Base-by-base conservation (phyloP, 2,888 invertebrate species). In the Hirtodrosophila cameraria region DNA sequence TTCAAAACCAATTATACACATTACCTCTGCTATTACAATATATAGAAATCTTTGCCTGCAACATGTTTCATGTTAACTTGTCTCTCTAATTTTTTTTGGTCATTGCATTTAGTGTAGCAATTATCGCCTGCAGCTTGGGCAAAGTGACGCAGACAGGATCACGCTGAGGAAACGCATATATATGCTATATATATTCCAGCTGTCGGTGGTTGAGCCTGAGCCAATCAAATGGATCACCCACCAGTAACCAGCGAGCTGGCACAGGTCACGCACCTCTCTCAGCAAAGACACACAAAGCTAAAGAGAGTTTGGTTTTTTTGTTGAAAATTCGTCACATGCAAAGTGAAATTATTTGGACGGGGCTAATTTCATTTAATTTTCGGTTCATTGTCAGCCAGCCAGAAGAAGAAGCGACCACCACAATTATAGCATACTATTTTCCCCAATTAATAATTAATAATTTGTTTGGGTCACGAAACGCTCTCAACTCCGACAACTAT, bases 391-490 rank as follows among this genome's bases (percentile, higher is more conserved):
- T 78, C 72, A 70, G 62, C 39, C 49, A 60, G 33, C 42, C 49
- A 59, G 54, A 52, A 60, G 46, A 65, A 65, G 77, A 75, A 68
- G 80, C 78, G 66, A 86, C 79, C 84, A 76, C 77, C 73, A 83
- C 88, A 89, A 88, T 88, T 88, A 88, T 88, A 68, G 58, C 74
- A 86, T 80, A 79, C 82, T 87, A 79, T 85, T 87, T 89, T 79
- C 76, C 69, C 76, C 83, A 87, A 85, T 88, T 88, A 88, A 88
- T 87, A 88, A 87, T 89, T 88, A 88, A 86, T 89, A 88, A 88
- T 88, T 88, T 85, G 86, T 85, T 88, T 75, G 74, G 82, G 88
- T 88, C 89, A 89, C 89, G 89, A 88, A 75, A 80, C 50, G 46
- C 59, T 63, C 60, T 57, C 4, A 27, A 12, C 16, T 13, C 12